Conservation (phyloP, 2,113 vertebrate genomes). For the Sitta europaea region DNA sequence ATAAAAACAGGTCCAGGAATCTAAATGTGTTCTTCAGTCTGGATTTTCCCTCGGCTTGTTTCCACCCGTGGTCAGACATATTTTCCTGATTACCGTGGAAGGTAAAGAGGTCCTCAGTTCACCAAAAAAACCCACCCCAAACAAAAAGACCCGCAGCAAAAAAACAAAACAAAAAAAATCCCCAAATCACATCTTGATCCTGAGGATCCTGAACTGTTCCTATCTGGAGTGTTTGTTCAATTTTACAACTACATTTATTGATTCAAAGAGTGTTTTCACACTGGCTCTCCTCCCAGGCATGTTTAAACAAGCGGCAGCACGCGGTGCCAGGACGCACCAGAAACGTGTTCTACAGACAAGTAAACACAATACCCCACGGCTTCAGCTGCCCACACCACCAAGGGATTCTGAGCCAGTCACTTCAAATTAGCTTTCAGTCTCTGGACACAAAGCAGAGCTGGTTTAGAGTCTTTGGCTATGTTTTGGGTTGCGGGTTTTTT, state of each 20-base stretch:
- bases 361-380: conserved; percentile 28
- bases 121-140: background rate
- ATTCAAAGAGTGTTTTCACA: conserved; percentile 28
- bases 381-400: background rate
- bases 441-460: conserved; percentile 2
- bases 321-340: background rate
- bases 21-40: background rate
- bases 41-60: background rate
- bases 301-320: conserved; percentile 27
- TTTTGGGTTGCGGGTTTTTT: background rate
- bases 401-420: conserved; percentile 18
- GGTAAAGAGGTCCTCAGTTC: background rate
- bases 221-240: background rate
- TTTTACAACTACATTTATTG: conserved; percentile 15
- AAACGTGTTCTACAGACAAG: conserved; percentile 27
- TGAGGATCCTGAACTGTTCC: background rate
- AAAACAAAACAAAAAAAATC: background rate
- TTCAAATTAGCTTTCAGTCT: conserved; percentile 1
- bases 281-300: conserved; percentile 26
- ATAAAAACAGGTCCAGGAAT: background rate
- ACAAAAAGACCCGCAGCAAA: background rate
- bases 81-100: background rate
- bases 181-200: background rate
- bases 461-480: background rate
- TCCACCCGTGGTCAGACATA: background rate